Evolutionary conservation across 92 coral and sea anemone species (phyloP), one percentile per base, ranked within the genome.

Genomic region (Heliopora coerulea): DNA sequence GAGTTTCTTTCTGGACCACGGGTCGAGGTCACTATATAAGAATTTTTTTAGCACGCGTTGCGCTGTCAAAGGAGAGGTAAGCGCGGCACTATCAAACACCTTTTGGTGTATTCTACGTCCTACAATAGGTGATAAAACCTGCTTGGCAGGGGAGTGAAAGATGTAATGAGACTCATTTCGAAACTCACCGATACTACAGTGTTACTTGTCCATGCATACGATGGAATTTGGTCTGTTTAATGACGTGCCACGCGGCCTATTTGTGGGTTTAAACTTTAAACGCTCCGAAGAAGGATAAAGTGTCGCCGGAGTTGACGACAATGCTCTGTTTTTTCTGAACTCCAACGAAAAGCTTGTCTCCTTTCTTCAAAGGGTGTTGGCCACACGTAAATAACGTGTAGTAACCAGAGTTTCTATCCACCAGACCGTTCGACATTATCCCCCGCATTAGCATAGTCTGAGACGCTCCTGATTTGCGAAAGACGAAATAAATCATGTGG

Each of bases 41-140:
- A 15, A 46, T 46, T 46, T 46, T n/a, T 2, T 10, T 46, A 46
- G 52, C 61, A 3, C 61, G 1, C 61, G 61, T 23, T 56, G 30
- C 61, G 23, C 61, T 8, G 58, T 50, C 4, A 17, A 50, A n/a
- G n/a, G 8, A 23, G 33, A 3, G 61, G 61, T 17, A 56, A 56
- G 31, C 63, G 77, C 62, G 27, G 40, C 49, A 40, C 63, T 25
- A 52, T 46, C 56, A 49, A 44, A 33, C 77, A 70, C 77, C 77
- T 70, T 24, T 35, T 50, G 77, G 77, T 70, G 77, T 70, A 70
- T 63, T 70, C 77, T 70, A 54, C 63, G 63, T 70, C 77, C 77
- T 70, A 70, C 77, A 70, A 70, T 70, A 70, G 77, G 77, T 23
- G 77, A 70, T 49, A 33, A 70, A 30, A 52, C 77, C 77, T 70